Evolutionary conservation across 2,888 invertebrate genomes (phyloP).

Genomic region (Pherbina coryleti): DNA sequence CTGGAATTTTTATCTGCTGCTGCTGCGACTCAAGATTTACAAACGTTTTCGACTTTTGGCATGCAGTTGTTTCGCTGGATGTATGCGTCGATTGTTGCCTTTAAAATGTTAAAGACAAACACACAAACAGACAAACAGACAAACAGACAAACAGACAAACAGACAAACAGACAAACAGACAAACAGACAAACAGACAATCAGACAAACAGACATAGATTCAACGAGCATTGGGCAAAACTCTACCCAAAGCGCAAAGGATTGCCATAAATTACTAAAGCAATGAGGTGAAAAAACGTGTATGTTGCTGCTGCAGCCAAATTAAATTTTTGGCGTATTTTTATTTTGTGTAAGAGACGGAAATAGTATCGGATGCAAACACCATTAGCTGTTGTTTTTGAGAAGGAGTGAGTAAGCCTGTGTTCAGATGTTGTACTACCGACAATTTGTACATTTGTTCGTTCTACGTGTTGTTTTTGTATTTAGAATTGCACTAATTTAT

Average conservation of each 20-base stretch:
- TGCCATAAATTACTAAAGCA: not conserved
- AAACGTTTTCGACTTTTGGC: not conserved
- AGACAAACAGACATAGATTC: too few relatives aligned
- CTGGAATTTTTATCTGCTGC: too few relatives aligned
- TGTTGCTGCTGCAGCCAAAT: not conserved
- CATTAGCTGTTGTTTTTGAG: not conserved
- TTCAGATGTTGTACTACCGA: too few relatives aligned
- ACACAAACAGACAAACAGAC: too few relatives aligned
- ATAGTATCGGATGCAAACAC: not conserved
- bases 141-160: too few relatives aligned
- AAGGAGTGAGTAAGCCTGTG: not conserved
- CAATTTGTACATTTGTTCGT: too few relatives aligned
- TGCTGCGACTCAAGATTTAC: not conserved
- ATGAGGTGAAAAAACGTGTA: not conserved
- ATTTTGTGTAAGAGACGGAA: too few relatives aligned
- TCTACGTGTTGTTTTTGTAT: not conserved
- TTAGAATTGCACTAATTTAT: not conserved
- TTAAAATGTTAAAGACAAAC: not conserved
- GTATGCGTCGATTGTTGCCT: not conserved
- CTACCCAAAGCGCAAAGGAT: not conserved
- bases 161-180: too few relatives aligned
- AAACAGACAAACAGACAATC: too few relatives aligned
- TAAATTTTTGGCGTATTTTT: not conserved
- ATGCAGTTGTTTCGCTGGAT: not conserved
- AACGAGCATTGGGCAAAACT: too few relatives aligned